These are phyloP conservation scores for Stictonetta naevosa DNA, from an alignment of 2,113 vertebrate genomes.

Conservation along the genomic window DNA sequence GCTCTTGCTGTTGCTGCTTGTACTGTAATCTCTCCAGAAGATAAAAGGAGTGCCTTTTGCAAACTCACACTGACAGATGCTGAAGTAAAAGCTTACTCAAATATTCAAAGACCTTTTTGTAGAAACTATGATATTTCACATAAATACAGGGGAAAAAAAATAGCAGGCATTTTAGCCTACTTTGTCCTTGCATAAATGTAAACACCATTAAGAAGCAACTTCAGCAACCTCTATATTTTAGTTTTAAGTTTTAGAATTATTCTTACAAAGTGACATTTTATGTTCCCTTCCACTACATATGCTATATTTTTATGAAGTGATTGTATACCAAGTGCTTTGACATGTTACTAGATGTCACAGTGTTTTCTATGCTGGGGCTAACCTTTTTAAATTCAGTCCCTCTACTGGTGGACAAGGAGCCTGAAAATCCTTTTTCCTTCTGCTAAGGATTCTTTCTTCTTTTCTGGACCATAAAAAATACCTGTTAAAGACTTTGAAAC, in stretches of 20 bases:
- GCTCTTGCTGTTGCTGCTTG: conserved; percentile 29
- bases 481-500: conserved; percentile 18
- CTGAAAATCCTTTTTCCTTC: conserved; percentile 50
- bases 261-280: not conserved
- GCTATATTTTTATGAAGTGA: not conserved
- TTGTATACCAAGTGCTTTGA: not conserved
- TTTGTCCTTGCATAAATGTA: not conserved
- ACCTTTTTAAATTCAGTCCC: conserved; percentile 63
- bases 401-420: conserved; percentile 49
- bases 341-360: conserved; percentile 13
- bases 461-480: conserved; percentile 18
- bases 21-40: conserved; percentile 53
- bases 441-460: conserved; percentile 52
- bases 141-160: not conserved
- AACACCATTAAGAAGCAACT: conserved; percentile 18
- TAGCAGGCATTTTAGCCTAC: conserved; percentile 8
- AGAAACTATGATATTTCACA: not conserved
- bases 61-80: conserved; percentile 34
- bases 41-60: conserved; percentile 64
- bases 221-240: not conserved
- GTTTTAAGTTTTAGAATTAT: not conserved
- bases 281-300: not conserved
- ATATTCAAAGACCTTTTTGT: conserved; percentile 16
- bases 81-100: conserved; percentile 62
- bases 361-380: conserved; percentile 32